Conservation (phyloP, 2,113 vertebrate genomes). For the Marmota monax region DNA sequence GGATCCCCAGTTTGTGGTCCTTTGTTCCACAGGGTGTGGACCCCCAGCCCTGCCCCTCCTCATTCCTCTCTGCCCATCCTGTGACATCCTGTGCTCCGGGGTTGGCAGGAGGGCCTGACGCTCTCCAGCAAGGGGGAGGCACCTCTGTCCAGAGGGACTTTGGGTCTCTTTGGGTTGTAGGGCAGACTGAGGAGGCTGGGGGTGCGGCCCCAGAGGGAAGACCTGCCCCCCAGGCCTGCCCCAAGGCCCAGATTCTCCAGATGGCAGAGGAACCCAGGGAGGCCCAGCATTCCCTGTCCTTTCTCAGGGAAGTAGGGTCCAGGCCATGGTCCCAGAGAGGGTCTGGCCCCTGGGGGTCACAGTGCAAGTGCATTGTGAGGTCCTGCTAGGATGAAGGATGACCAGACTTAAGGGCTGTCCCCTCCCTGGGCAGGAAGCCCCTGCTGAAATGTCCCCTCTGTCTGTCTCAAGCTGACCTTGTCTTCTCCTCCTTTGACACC, state of each 20-base stretch:
- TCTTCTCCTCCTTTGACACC: too few species aligned
- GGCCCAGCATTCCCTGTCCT: too few species aligned
- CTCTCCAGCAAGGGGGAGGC: not conserved
- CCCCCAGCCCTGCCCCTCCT: not conserved
- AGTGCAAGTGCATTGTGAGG: not conserved
- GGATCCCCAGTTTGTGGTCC: too few species aligned
- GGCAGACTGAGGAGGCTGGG: conserved; percentile 58
- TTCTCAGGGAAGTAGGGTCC: not conserved
- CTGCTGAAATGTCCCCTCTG: too few species aligned
- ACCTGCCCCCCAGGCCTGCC: conserved; percentile 61
- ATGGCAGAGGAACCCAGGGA: conserved; percentile 23
- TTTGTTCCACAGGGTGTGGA: not conserved
- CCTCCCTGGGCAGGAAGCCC: too few species aligned
- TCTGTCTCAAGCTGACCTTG: too few species aligned
- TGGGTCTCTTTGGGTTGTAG: conserved; percentile 71
- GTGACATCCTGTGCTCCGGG: accelerated
- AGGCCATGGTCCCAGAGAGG: not conserved
- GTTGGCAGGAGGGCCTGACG: not conserved
- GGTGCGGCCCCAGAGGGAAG: conserved; percentile 59
- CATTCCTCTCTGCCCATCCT: accelerated
- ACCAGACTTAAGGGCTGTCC: too few species aligned
- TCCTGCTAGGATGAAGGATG: too few species aligned
- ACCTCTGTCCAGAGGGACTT: not conserved
- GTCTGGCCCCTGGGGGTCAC: not conserved
- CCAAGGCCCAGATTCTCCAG: conserved; percentile 75